phyloP scores from a whole-genome alignment of 2,113 vertebrate genomes.

The Archilochus colubris region DNA sequence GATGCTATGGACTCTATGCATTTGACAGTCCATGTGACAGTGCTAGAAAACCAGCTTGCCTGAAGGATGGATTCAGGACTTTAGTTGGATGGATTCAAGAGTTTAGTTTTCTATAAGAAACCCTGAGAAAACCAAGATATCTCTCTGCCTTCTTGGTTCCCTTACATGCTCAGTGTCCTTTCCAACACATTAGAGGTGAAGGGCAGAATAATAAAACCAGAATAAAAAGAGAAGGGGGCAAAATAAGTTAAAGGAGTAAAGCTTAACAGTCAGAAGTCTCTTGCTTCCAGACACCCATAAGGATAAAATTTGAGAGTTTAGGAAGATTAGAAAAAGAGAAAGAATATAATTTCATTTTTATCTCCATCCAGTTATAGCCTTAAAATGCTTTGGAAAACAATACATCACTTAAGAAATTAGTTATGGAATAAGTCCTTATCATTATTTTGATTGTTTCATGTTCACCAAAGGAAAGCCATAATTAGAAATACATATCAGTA shows the following conservation, averaged over 20 bases:
- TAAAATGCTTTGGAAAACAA: not conserved
- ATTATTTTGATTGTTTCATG: not conserved
- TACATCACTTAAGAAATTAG: not conserved
- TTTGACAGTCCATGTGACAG: not conserved
- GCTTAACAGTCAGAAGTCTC: not conserved
- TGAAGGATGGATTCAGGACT: not conserved
- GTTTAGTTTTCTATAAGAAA: not conserved
- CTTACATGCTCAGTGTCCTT: not conserved
- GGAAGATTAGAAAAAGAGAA: not conserved
- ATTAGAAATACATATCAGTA: not conserved
- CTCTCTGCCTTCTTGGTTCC: not conserved
- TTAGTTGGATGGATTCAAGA: not conserved
- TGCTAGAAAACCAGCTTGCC: not conserved
- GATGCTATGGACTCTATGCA: not conserved
- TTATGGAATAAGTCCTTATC: not conserved
- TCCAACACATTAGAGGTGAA: not conserved
- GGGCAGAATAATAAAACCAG: not conserved
- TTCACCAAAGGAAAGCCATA: not conserved
- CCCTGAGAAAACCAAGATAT: not conserved
- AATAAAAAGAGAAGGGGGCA: not conserved
- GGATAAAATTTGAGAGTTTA: not conserved
- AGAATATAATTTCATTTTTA: not conserved
- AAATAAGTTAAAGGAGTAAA: not conserved
- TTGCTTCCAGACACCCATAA: not conserved
- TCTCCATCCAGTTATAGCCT: not conserved